phyloP scores from a whole-genome alignment of 2,797 vertebrate species.

The Megalops cyprinoides region DNA sequence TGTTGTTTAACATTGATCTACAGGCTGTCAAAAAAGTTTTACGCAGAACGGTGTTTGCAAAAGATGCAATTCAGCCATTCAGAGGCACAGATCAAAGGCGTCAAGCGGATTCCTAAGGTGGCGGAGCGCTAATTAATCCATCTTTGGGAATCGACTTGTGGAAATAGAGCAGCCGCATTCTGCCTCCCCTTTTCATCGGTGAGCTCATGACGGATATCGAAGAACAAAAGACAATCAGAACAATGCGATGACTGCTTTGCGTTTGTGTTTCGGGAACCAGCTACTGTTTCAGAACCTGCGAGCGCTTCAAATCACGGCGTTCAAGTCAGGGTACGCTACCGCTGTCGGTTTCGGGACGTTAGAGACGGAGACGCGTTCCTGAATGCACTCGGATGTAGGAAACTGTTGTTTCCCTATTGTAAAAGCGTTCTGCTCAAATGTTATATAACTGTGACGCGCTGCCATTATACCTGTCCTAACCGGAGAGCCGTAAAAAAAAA shows the following conservation, averaged over 20 bases:
- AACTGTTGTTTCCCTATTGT: too few relatives aligned
- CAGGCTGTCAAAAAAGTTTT: constrained; percentile 3
- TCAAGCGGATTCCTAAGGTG: neutral
- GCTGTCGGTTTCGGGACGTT: too few relatives aligned
- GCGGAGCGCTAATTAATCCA: neutral
- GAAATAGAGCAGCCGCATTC: neutral
- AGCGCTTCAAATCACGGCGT: neutral
- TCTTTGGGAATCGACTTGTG: neutral
- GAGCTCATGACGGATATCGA: too few relatives aligned
- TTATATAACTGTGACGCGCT: too few relatives aligned
- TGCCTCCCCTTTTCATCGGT: neutral
- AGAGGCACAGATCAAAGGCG: neutral
- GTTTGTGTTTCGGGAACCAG: neutral
- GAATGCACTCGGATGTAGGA: too few relatives aligned
- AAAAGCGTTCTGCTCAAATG: too few relatives aligned
- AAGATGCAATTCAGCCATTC: neutral
- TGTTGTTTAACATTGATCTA: neutral
- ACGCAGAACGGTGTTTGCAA: neutral
- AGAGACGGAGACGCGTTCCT: too few relatives aligned
- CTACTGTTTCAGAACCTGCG: neutral
- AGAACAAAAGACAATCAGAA: neutral
- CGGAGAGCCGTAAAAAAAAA: neutral
- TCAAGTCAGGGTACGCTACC: neutral
- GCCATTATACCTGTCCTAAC: neutral
- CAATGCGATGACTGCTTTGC: neutral